Conservation (phyloP, 2,113 vertebrate species). For the Thymallus thymallus region DNA sequence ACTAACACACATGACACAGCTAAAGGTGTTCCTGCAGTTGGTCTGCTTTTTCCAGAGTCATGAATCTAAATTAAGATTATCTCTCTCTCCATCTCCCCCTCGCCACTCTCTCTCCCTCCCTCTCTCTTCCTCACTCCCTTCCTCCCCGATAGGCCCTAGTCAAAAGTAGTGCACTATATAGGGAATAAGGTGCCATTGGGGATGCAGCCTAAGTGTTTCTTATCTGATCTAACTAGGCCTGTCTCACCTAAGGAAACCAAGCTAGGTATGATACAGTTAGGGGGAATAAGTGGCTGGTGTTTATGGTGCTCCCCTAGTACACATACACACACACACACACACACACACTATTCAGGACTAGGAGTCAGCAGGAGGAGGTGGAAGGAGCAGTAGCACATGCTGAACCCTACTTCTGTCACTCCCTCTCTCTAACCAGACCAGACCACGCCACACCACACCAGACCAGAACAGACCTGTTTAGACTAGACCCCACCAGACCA, state of each 20-base stretch:
- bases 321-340: no score
- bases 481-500: no score
- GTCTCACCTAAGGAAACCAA: neutral
- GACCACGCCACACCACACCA: neutral
- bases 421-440: constrained; percentile 30
- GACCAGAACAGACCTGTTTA: no score
- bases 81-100: neutral
- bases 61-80: neutral
- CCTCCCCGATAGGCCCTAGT: no score
- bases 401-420: constrained; percentile 61
- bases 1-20: no score
- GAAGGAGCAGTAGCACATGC: constrained; percentile 55
- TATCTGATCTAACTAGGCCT: neutral
- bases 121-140: no score
- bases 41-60: no score
- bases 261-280: neutral
- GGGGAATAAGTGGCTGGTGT: constrained; percentile 3
- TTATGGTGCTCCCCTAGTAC: neutral
- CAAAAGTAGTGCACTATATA: no score
- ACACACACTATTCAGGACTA: constrained; percentile 33
- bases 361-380: constrained; percentile 56
- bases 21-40: no score
- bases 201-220: neutral
- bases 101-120: no score
- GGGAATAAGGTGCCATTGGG: no score